These are phyloP conservation scores for Molorchus minor DNA, from an alignment of 2,888 invertebrate species.

Conservation along the genomic window DNA sequence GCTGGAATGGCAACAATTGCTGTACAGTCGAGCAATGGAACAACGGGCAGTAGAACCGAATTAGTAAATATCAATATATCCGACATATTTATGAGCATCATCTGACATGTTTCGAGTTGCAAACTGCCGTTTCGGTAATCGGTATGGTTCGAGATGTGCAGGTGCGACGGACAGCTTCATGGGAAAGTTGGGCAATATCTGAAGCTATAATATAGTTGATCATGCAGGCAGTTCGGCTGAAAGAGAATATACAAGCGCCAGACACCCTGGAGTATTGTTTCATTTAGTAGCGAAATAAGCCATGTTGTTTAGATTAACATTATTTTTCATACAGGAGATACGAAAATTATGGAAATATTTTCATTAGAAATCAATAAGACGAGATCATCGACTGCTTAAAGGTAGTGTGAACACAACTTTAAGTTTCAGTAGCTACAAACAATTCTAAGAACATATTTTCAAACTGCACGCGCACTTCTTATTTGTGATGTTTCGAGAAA, in stretches of 20 bases:
- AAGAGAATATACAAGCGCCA: constrained; percentile 44
- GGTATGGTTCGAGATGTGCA: constrained; percentile 43
- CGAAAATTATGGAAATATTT: too few species aligned
- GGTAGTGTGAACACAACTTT: too few species aligned
- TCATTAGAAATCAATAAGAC: too few species aligned
- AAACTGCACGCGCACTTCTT: too few species aligned
- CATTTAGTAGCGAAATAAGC: constrained; percentile 5
- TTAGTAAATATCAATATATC: constrained; percentile 19
- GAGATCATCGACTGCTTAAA: too few species aligned
- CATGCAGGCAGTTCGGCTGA: constrained; percentile 52
- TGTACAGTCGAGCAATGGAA: constrained; percentile 5
- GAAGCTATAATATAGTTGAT: constrained; percentile 48
- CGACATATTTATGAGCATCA: constrained; percentile 25
- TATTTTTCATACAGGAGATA: too few species aligned
- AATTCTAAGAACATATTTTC: too few species aligned
- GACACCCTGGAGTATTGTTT: constrained; percentile 15
- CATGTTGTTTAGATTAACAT: too few species aligned
- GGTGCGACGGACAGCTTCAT: constrained; percentile 49
- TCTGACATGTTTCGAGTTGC: constrained; percentile 24
- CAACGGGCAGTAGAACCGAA: constrained; percentile 4
- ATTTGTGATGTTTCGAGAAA: too few species aligned
- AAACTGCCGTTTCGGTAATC: constrained; percentile 16
- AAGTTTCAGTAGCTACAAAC: too few species aligned
- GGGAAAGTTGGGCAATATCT: constrained; percentile 48
- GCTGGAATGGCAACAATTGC: neutral